Evolutionary conservation across 1,140 invertebrate species (phyloP), one percentile per base, ranked within the genome.

Genomic region (Caerostris darwini): DNA sequence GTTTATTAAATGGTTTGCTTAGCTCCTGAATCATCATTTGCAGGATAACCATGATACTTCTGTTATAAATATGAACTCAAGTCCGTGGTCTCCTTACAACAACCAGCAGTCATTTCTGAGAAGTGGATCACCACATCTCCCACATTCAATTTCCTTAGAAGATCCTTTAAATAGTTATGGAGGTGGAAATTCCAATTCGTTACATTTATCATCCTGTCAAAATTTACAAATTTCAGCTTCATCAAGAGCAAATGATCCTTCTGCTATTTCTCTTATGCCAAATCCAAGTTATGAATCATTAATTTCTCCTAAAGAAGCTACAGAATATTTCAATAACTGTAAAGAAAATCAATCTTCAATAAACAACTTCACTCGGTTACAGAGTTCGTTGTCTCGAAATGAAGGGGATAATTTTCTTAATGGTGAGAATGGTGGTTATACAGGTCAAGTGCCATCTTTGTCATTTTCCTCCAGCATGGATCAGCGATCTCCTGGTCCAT

Each of bases 1-100:
- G 61, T 86, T 92, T 69, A 53, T 86, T 69, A 57, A 53, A 64
- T 59, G 81, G 82, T 85, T 92, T 92, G 91, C 91, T 92, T 92
- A 92, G 91, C 61, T 92, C 91, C 91, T 92, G 91, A 92, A 92
- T 92, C 91, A 92, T 92, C 90, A 92, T 92, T 92, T 92, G 57
- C 91, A 92, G 91, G 91, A 50, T 14, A 92, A 69, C 91, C 91
- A 82, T 92, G 91, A 92, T 82, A 71, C n/a, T 54, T 56, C 59
- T 34, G 71, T 77, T 12, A n/a, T 83, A 92, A 92, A 83, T 58
- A 92, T 92, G 91, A 81, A 86, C 64, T 57, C 58, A 82, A 67
- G 50, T 86, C 81, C 8, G 61, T 92, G 91, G 91, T 82, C 91
- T 5, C 59, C 82, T 3, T 92, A 57, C 82, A 58, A 53, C 54